Evolutionary conservation across 2,888 invertebrate genomes (phyloP), one percentile per base, ranked within the genome.

Genomic region (Cloeon dipterum): DNA sequence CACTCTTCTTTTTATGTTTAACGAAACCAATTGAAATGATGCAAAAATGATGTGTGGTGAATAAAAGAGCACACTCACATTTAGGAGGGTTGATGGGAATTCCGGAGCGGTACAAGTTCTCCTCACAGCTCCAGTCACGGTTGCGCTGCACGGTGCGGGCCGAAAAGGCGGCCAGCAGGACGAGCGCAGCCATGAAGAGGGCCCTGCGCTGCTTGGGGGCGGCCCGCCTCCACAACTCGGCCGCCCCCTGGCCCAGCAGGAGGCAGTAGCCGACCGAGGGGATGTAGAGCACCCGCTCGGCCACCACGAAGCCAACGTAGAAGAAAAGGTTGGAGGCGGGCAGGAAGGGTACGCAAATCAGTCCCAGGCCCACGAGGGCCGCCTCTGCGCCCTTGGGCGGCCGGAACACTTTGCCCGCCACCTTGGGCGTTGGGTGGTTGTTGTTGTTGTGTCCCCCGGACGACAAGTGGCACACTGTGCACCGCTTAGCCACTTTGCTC

Each of bases 241-340:
- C 61, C 26, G 65, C 64, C 26, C 82, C 79, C 46, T 76, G 61
- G 36, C 81, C 89, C 41, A 91, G 63, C 44, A 93, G 62, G 48
- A 94, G 67, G 60, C 91, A 93, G 59, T 79, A 83, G 37, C 93
- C 94, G 51, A 93, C 83, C 61, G 89, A 91, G 36, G 94, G 93
- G 56, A 94, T 70, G 62, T 94, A 96, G 44, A 96, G 66, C 45
- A 96, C 77, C 44, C 94, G 69, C 61, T 96, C 96, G 41, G 94
- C 96, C 39, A 94, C 79, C 46, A 96, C 94, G 59, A 96, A 96
- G 35, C 96, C 96, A 41, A 96, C 94, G 59, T 94, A 93, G 64
- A 93, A 91, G 59, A 94, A 76, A 48, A 93, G 62, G 66, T 96
- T 96, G 49, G 86, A 79, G 43, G 94, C 93, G 44, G 93, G 94